These are phyloP conservation scores for Sepioteuthis lessoniana DNA, from an alignment of 2,888 invertebrate genomes.

Conservation along the genomic window DNA sequence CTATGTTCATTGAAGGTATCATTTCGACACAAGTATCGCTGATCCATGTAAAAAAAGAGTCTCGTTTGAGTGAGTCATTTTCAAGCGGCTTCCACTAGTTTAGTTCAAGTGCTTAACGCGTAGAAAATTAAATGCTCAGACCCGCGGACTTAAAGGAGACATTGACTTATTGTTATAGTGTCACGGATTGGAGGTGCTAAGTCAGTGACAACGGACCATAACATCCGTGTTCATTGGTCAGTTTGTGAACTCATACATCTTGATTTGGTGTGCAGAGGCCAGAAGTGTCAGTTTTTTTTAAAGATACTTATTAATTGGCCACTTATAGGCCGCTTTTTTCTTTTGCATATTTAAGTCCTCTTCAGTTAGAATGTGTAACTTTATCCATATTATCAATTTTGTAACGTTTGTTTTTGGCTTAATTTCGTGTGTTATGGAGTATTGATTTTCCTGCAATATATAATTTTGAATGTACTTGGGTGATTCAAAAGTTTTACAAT, in stretches of 20 bases:
- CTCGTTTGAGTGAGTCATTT: neutral
- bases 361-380: neutral
- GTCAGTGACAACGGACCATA: neutral
- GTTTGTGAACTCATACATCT: neutral
- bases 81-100: neutral
- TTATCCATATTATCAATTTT: neutral
- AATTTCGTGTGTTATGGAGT: neutral
- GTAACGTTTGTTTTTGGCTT: neutral
- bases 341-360: neutral
- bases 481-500: too few species aligned
- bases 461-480: neutral
- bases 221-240: neutral
- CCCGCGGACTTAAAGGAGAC: neutral
- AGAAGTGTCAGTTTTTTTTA: neutral
- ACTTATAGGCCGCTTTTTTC: neutral
- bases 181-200: neutral
- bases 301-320: neutral
- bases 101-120: neutral
- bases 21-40: neutral
- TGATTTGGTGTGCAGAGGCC: neutral
- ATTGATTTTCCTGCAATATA: neutral
- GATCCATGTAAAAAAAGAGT: neutral
- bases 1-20: neutral
- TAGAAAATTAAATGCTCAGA: neutral
- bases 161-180: conserved; percentile 21